Evolutionary conservation across 1,140 invertebrate species (phyloP).

Genomic region (Lineus longissimus): DNA sequence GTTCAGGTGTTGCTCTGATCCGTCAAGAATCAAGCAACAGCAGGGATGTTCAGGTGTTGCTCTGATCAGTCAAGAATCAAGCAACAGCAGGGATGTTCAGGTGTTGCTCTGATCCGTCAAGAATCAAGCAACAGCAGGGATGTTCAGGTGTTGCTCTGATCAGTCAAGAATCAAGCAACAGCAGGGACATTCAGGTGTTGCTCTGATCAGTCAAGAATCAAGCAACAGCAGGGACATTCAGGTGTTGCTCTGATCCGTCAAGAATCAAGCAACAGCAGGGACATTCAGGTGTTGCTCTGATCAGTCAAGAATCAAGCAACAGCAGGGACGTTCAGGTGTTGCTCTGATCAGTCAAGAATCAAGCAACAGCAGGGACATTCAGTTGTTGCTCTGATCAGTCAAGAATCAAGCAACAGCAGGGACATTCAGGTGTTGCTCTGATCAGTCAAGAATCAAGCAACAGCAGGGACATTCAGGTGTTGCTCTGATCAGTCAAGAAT

Average conservation of each 20-base stretch:
- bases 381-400: conserved; percentile 28
- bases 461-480: conserved; percentile 27
- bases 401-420: no score
- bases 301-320: neutral
- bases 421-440: no score
- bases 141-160: no score
- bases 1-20: conserved; percentile 31
- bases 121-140: no score
- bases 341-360: no score
- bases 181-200: conserved; percentile 31
- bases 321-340: no score
- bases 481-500: conserved; percentile 22
- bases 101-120: conserved; percentile 27
- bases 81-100: conserved; percentile 25
- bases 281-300: conserved; percentile 32
- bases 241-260: no score
- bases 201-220: conserved; percentile 18
- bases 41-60: no score
- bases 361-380: conserved; percentile 22
- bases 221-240: no score
- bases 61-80: conserved; percentile 18
- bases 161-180: conserved; percentile 19
- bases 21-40: no score
- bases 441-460: conserved; percentile 20
- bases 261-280: conserved; percentile 21